Conservation (phyloP, 1,140 invertebrate species). For the Pentalonia nigronervosa region DNA sequence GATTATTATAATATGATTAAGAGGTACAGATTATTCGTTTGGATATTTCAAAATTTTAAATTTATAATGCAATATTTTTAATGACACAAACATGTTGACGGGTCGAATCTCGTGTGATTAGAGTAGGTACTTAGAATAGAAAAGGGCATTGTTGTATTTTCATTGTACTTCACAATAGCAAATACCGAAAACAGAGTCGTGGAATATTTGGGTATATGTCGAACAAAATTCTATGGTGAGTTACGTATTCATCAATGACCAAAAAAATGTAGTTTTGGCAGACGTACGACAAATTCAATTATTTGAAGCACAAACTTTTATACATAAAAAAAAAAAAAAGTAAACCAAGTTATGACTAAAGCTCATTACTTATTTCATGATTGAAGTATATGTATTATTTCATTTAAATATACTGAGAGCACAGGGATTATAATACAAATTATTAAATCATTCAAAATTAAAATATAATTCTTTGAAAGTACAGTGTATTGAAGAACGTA, state of each 20-base stretch:
- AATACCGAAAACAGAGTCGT: not conserved
- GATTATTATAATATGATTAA: not conserved
- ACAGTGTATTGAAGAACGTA: not conserved
- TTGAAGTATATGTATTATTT: not conserved
- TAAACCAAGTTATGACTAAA: not conserved
- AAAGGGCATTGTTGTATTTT: not conserved
- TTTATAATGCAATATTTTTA: not conserved
- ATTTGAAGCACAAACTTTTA: not conserved
- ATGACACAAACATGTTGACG: not conserved
- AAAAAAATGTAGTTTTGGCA: not conserved
- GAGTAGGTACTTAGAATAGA: not conserved
- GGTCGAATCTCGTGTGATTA: not conserved
- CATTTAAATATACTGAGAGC: not conserved
- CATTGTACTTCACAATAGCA: not conserved
- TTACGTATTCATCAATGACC: not conserved
- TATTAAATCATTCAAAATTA: not conserved
- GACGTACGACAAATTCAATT: not conserved
- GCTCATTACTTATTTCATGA: not conserved
- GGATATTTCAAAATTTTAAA: not conserved
- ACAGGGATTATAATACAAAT: not conserved
- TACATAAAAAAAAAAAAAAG: not conserved
- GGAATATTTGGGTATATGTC: not conserved
- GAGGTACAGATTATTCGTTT: not conserved
- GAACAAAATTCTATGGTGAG: not conserved
- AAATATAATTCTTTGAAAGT: not conserved